Percentiles rank a stretch among this genome's conserved stretches.
Evolutionary conservation across 2,113 vertebrate genomes (phyloP).

Genomic region (Osmerus eperlanus): DNA sequence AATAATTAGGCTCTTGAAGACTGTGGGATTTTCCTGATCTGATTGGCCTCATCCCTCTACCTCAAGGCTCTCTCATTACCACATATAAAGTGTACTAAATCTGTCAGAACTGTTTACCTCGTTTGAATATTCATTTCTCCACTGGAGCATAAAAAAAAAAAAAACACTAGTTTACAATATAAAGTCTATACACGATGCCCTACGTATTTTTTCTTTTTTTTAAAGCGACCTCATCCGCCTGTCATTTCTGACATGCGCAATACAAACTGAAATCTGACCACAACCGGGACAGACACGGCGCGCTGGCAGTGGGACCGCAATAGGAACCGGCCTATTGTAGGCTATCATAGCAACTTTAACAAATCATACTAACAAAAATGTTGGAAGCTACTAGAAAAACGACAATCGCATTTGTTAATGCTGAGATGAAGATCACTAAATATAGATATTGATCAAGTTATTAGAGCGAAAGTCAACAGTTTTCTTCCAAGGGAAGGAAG

Average conservation of each 20-base stretch:
- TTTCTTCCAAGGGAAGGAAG: constrained; percentile 43
- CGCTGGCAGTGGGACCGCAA: constrained; percentile 44
- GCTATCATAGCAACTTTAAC: constrained; percentile 28
- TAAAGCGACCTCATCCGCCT: constrained; percentile 49
- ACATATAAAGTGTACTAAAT: not conserved
- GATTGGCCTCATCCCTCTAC: not conserved
- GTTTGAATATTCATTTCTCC: not conserved
- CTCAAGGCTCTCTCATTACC: not conserved
- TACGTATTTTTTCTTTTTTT: constrained; percentile 4
- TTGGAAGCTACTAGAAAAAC: not conserved
- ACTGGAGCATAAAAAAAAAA: not conserved
- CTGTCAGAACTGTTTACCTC: not conserved
- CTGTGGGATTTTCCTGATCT: not conserved
- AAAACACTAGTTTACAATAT: not conserved
- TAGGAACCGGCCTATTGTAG: constrained; percentile 35
- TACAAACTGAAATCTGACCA: constrained; percentile 50
- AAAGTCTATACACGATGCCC: not conserved
- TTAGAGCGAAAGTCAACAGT: constrained; percentile 25
- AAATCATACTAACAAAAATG: not conserved
- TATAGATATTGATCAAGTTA: not conserved
- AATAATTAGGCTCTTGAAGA: not conserved
- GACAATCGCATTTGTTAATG: constrained; percentile 5
- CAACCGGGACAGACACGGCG: constrained; percentile 18
- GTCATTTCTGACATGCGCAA: constrained; percentile 66
- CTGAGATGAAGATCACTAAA: not conserved